Evolutionary conservation across 2,888 invertebrate genomes (phyloP), one percentile per base, ranked within the genome.

Genomic region (Eupithecia pulchellata): DNA sequence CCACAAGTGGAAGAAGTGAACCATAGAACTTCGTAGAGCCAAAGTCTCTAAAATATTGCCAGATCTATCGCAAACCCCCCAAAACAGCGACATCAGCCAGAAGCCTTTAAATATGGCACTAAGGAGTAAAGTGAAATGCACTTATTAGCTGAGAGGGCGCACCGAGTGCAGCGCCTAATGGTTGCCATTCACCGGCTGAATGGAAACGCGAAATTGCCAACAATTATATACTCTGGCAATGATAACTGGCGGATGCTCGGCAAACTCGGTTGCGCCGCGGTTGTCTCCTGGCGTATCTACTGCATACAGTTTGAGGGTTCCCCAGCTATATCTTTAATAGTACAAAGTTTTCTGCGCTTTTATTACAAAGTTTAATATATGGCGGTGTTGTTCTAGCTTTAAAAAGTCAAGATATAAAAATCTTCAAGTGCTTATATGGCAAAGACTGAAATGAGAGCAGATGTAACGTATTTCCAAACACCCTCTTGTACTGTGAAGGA

Each of bases 171-270:
- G 82, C 78, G 91, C 87, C 92, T 94, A 94, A 94, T 94, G 94
- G 93, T 88, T 87, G 86, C 91, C 86, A 93, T 94, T 94, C 93
- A 94, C 84, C 80, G 84, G 86, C 81, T 92, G 93, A 94, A 93
- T 93, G 89, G 91, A 89, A 86, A 90, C 89, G 90, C 83, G 82
- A 90, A 93, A 94, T 93, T 93, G 90, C 93, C 91, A 91, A 92
- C 93, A 93, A 94, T 94, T 93, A 93, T 91, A 91, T 90, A 90
- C 94, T 94, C 89, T 86, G 83, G 87, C 89, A 93, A 93, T 93
- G 93, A 93, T 93, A 93, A 93, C 93, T 82, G 89, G 92, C 82
- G 88, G 92, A 92, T 91, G 88, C 85, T 88, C 86, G 84, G 84
- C 86, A 91, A 91, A 89, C 89, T 88, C 82, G 63, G 82, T 83